Conservation (phyloP, 1,140 invertebrate genomes). For the Planococcus citri region DNA sequence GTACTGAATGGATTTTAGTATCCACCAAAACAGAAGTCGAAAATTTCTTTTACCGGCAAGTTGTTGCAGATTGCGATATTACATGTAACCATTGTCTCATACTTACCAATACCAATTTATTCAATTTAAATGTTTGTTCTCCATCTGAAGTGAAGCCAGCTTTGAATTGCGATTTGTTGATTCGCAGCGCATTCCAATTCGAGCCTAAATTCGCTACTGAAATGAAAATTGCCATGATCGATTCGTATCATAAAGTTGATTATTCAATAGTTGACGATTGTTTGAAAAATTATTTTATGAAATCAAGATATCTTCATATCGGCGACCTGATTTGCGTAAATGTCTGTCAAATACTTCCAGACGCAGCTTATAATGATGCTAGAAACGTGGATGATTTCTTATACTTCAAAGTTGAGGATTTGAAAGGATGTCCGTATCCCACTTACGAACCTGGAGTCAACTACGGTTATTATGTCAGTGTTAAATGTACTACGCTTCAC, state of each 20-base stretch:
- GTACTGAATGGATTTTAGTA: not conserved
- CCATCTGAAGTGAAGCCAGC: not conserved
- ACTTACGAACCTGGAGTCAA: not conserved
- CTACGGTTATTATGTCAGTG: not conserved
- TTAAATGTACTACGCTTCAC: not conserved
- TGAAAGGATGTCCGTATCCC: not conserved
- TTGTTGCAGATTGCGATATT: no score
- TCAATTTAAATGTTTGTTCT: not conserved
- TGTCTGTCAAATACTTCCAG: not conserved
- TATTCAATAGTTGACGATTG: not conserved
- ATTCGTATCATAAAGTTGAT: not conserved
- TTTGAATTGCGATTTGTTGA: not conserved
- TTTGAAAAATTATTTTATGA: not conserved
- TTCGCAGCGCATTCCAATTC: not conserved
- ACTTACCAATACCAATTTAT: not conserved
- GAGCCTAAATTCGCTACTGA: not conserved
- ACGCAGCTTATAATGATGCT: not conserved
- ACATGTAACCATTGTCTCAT: no score
- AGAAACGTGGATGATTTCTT: not conserved
- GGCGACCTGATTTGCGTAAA: not conserved
- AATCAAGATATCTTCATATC: not conserved
- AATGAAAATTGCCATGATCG: not conserved
- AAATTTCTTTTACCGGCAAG: not conserved
- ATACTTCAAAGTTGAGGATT: not conserved
- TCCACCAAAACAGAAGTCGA: not conserved